Base-by-base conservation (phyloP, 92 coral and sea anemone species). In the Micromussa lordhowensis region DNA sequence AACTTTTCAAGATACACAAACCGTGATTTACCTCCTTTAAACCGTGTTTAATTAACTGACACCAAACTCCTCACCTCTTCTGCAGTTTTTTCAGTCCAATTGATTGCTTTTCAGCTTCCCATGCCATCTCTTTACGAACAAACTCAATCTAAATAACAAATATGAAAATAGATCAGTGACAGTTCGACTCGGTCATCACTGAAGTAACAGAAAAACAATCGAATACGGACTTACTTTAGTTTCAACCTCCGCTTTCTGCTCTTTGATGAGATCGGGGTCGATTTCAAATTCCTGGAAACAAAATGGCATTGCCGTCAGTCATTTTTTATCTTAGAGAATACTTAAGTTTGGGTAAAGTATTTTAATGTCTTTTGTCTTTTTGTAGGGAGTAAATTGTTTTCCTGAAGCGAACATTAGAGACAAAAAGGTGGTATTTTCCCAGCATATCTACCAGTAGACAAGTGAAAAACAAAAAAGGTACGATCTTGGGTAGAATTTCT, bases 31-130 rank as follows among this genome's bases (percentile, higher is more conserved):
- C n/a, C n/a, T n/a, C n/a, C n/a, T n/a, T n/a, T n/a, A 2, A 36
- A 36, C 75, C 3, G 21, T 31, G 30, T 15, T 12, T 16, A 44
- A 44, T 44, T 44, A 44, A 44, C 51, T 1, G 51, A 44, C 51
- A 44, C 51, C 51, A 44, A 44, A 44, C 13, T 31, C 16, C 40
- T 82, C 76, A 97, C 99, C 99, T 91, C 78, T 93, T 93, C 88
- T 96, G 96, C 13, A 97, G 91, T 87, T 97, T 97, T 58, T 53
- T 91, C 69, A 97, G 88, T 22, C 99, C 99, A 71, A 97, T 96
- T 12, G 98, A 87, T 49, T 92, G 87, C 83, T 97, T 97, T 71
- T 97, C 99, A 19, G 99, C 93, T 30, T 97, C 98, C 99, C 99
- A 97, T 4, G 96, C 92, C 89, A 97, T 88, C 88, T 96, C 99